phyloP scores from a whole-genome alignment of 1,140 invertebrate genomes.

The Sesamia nonagrioides region DNA sequence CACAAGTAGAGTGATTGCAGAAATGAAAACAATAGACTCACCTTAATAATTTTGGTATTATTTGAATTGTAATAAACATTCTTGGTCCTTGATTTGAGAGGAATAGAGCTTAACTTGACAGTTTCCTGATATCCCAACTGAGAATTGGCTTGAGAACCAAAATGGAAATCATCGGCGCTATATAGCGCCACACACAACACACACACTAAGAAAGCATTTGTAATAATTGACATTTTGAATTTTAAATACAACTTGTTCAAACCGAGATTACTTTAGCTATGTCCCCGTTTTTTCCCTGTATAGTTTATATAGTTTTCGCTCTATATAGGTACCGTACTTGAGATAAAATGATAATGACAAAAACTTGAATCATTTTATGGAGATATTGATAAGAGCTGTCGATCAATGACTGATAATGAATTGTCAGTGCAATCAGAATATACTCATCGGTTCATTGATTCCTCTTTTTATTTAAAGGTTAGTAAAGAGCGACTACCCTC shows the following conservation, averaged over 20 bases:
- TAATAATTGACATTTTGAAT: neutral
- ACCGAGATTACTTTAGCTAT: neutral
- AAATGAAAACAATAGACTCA: too few species aligned
- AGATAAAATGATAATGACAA: constrained; percentile 31
- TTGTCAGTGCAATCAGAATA: neutral
- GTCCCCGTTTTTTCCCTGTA: neutral
- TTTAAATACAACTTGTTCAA: neutral
- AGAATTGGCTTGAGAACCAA: constrained; percentile 62
- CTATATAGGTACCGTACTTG: neutral
- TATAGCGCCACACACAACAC: constrained; percentile 23
- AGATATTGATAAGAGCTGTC: neutral
- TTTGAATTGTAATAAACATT: constrained; percentile 73
- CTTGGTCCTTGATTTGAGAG: constrained; percentile 67
- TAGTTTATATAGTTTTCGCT: neutral
- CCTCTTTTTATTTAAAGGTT: neutral
- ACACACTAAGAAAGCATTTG: neutral
- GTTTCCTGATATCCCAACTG: constrained; percentile 63
- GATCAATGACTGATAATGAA: neutral
- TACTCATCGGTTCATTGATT: neutral
- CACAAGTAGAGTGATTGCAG: too few species aligned
- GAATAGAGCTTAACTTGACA: constrained; percentile 67
- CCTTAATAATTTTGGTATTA: constrained; percentile 66
- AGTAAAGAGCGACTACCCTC: neutral
- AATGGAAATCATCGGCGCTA: constrained; percentile 51
- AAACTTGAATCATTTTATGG: neutral